A percentile compares a stretch with the other conserved stretches of the same genome.
Conservation (phyloP, 2,888 invertebrate species). For the Ceramica pisi region DNA sequence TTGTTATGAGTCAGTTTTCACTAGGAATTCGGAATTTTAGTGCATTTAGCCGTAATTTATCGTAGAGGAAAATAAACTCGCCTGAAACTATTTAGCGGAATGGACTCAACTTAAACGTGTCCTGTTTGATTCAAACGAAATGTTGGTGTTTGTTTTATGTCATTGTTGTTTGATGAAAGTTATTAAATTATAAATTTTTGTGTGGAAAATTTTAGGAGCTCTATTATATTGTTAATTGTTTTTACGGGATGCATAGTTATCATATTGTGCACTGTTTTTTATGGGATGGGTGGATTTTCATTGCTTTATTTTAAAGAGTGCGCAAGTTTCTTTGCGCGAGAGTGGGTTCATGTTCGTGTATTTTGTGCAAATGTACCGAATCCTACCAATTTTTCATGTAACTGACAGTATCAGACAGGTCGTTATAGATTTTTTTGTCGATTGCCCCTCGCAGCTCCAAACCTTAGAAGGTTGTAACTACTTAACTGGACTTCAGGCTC, state of each 20-base stretch:
- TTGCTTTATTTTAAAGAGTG: too few species aligned
- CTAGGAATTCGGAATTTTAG: conserved; percentile 35
- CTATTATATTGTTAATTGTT: not conserved
- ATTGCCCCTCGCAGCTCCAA: too few species aligned
- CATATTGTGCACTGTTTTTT: too few species aligned
- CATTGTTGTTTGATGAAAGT: conserved; percentile 22
- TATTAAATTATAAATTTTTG: not conserved
- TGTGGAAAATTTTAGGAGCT: conserved; percentile 1
- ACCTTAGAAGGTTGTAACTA: too few species aligned
- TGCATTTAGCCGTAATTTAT: conserved; percentile 47
- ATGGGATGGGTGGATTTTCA: too few species aligned
- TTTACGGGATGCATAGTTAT: not conserved
- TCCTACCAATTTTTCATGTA: too few species aligned
- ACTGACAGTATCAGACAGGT: too few species aligned
- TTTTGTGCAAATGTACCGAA: too few species aligned
- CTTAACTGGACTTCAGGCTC: too few species aligned
- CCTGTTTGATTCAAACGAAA: conserved; percentile 44
- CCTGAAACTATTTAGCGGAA: conserved; percentile 32
- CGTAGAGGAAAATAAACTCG: conserved; percentile 43
- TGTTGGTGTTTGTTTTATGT: not conserved
- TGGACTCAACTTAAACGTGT: conserved; percentile 14
- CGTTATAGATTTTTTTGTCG: too few species aligned
- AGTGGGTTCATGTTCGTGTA: too few species aligned
- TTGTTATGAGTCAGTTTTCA: conserved; percentile 57
- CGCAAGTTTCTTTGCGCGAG: not conserved